These are phyloP conservation scores for Dolichomitus sp. DNA, from an alignment of 2,888 invertebrate genomes.

Conservation along the genomic window DNA sequence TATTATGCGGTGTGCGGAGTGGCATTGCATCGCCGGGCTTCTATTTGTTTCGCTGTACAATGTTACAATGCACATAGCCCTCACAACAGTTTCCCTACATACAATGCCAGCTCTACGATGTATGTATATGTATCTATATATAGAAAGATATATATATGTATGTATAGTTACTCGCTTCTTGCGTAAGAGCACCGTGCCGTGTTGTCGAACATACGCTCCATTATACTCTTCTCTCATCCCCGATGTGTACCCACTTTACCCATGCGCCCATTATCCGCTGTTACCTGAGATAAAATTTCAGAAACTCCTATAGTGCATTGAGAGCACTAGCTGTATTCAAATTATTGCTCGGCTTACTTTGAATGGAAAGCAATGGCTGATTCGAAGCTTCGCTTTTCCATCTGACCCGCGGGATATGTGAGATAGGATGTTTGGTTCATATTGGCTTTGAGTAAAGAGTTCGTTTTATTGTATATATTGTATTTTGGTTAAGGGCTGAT, in stretches of 20 bases:
- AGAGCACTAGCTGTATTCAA: neutral
- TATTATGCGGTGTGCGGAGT: conserved; percentile 50
- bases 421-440: neutral
- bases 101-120: conserved; percentile 5
- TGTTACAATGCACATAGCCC: conserved; percentile 35
- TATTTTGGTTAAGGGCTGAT: no score
- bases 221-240: conserved; percentile 1
- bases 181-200: neutral
- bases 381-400: neutral
- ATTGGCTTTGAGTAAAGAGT: neutral
- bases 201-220: conserved; percentile 1
- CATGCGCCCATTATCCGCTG: conserved; percentile 1
- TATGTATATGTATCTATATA: no score
- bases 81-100: conserved; percentile 1
- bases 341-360: neutral
- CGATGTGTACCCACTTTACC: neutral
- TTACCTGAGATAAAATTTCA: conserved; percentile 12
- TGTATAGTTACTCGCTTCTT: neutral
- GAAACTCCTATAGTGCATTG: neutral
- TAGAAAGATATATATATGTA: neutral
- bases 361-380: neutral
- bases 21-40: conserved; percentile 37
- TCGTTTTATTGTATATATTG: no score
- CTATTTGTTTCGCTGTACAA: conserved; percentile 54
- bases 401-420: neutral